Percentiles rank a stretch among this genome's conserved stretches.
Evolutionary conservation across 2,113 vertebrate genomes (phyloP).

Genomic region (Tragelaphus strepsiceros): DNA sequence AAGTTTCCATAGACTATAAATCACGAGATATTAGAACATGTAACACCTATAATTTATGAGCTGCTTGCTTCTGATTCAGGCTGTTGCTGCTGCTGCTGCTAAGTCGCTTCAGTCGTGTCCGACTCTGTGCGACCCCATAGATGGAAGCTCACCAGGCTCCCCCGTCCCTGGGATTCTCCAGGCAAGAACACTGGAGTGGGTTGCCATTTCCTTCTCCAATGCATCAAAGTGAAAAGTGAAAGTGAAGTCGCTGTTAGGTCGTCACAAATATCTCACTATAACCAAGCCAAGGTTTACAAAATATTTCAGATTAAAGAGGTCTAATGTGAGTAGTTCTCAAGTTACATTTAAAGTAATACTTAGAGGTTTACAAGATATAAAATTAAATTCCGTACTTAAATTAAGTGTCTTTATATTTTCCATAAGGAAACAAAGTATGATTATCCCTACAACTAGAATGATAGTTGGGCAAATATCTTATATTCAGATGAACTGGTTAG

Average conservation of each 20-base stretch:
- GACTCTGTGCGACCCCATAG: too few relatives aligned
- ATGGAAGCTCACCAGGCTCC: too few relatives aligned
- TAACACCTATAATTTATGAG: background rate
- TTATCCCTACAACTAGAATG: conserved; percentile 18
- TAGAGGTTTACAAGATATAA: background rate
- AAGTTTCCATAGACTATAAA: background rate
- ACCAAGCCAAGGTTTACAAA: background rate
- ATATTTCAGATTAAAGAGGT: background rate
- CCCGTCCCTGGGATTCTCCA: too few relatives aligned
- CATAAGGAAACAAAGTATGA: background rate
- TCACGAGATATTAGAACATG: background rate
- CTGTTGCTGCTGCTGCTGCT: too few relatives aligned
- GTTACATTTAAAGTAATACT: background rate
- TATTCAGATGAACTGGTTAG: background rate
- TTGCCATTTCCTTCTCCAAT: too few relatives aligned
- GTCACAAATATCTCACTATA: background rate
- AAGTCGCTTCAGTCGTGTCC: too few relatives aligned
- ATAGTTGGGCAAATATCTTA: background rate
- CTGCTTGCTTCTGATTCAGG: background rate
- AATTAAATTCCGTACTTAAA: conserved; percentile 1
- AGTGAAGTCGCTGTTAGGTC: background rate
- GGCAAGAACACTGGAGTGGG: too few relatives aligned
- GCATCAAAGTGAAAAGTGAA: too few relatives aligned
- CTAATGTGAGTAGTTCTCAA: background rate
- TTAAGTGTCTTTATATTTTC: conserved; percentile 7